A percentile compares a stretch with the other conserved stretches of the same genome.
Conservation (phyloP, 2,797 vertebrate genomes). For the Etheostoma nigrum region DNA sequence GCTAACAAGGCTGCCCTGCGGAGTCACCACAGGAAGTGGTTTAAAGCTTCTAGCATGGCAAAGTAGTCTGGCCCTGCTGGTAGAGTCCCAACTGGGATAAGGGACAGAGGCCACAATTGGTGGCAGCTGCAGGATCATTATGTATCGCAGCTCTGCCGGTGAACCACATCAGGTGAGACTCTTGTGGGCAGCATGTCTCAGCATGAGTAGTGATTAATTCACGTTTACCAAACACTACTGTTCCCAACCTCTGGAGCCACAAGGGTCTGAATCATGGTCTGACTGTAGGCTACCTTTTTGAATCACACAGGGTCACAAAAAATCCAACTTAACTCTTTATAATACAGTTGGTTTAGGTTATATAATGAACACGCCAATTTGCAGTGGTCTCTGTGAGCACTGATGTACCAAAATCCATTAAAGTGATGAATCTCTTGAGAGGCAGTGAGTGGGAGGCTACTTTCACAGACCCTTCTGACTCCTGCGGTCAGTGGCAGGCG, state of each 20-base stretch:
- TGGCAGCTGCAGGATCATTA: constrained; percentile 64
- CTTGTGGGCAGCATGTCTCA: neutral
- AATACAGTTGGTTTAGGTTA: constrained; percentile 18
- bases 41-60: constrained; percentile 59
- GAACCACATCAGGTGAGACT: constrained; percentile 44
- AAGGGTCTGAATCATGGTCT: constrained; percentile 46
- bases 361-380: constrained; percentile 25
- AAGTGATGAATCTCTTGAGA: constrained; percentile 64
- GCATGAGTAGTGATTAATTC: constrained; percentile 29
- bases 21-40: constrained; percentile 79
- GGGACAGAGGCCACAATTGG: constrained; percentile 61
- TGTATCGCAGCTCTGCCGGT: constrained; percentile 34
- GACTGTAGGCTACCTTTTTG: constrained; percentile 19
- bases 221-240: constrained; percentile 21
- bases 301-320: constrained; percentile 13
- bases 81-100: constrained; percentile 62
- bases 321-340: constrained; percentile 6
- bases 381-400: constrained; percentile 34
- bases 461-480: constrained; percentile 78
- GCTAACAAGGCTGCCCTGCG: constrained; percentile 62
- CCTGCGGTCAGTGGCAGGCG: constrained; percentile 67
- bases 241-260: constrained; percentile 19
- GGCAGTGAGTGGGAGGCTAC: constrained; percentile 72
- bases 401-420: constrained; percentile 42
- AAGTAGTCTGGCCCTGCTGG: constrained; percentile 50